Evolutionary conservation across 2,797 vertebrate species (phyloP), one percentile per base, ranked within the genome.

Genomic region (Onychomys leucogaster): DNA sequence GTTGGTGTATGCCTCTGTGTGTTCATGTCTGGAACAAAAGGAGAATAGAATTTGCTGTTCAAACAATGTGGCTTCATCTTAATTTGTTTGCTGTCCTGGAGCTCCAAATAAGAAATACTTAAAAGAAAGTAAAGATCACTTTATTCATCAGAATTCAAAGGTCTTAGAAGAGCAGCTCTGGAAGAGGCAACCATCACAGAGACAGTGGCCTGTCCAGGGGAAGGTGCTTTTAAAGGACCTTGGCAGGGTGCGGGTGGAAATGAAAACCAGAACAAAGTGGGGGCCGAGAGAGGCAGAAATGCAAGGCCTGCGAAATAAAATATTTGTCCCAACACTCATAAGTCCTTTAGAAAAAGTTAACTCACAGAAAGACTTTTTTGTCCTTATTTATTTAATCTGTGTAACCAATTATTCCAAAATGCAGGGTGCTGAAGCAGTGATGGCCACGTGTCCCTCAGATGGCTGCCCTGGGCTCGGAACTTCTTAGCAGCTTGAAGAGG

Each of bases 131-230:
- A 69, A 67, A 92, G 34, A 86, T 14, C 29, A 89, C 34, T 77
- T 88, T 75, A 67, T n/a, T 81, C 21, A 85, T 75, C 21, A 85
- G 34, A 94, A 81, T 90, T 52, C 57, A 81, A 75, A 37, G 11
- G 12, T 5, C 17, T 89, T 37, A 55, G 23, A 73, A 69, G 41
- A 77, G 41, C 29, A 81, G 37, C 12, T 23, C 55, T 37, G 10
- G 43, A 76, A 77, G 21, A 78, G 32, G 55, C 25, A 63, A 41
- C n/a, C 49, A 29, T 6, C 41, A 52, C 9, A 85, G 71, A 92
- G 32, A 7, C 34, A 59, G 41, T 17, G 55, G 41, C 37, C 34
- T 1, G 4, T 49, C 0, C 1, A 3, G 7, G 34, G 32, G 6
- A 27, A 2, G 17, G 5, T 23, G 46, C 57, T 12, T 16, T 7